These are phyloP conservation scores for Agonopterix alstromeriana DNA, from an alignment of 2,888 invertebrate species.

Conservation along the genomic window DNA sequence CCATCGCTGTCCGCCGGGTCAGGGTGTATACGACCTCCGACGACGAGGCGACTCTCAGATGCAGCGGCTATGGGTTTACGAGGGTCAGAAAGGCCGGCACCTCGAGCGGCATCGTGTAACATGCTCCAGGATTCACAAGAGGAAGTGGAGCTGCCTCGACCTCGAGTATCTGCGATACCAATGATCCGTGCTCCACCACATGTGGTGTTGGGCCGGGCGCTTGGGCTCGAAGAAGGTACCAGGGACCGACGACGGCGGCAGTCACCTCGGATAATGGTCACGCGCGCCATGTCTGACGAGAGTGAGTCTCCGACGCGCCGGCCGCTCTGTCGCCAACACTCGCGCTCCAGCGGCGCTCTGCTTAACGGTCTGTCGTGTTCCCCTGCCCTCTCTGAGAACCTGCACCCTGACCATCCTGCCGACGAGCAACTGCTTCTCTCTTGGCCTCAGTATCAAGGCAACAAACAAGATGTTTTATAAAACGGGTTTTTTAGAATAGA, in stretches of 20 bases:
- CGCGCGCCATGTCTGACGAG: constrained; percentile 84
- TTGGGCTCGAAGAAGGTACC: constrained; percentile 66
- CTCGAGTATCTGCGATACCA: constrained; percentile 62
- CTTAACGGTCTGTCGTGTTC: constrained; percentile 64
- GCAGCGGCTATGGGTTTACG: constrained; percentile 64
- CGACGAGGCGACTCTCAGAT: constrained; percentile 59
- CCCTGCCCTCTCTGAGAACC: constrained; percentile 52
- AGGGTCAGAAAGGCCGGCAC: constrained; percentile 63
- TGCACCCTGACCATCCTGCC: constrained; percentile 39
- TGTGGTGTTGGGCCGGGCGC: constrained; percentile 77
- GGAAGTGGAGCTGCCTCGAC: constrained; percentile 43
- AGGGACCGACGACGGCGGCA: constrained; percentile 61
- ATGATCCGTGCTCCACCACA: constrained; percentile 75
- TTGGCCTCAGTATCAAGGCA: constrained; percentile 65
- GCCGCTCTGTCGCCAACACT: constrained; percentile 65
- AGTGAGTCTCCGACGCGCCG: constrained; percentile 77
- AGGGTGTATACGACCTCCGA: constrained; percentile 59
- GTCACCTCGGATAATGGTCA: constrained; percentile 84
- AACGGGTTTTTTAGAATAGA: constrained; percentile 50
- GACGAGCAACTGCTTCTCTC: constrained; percentile 74
- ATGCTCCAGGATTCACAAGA: constrained; percentile 79
- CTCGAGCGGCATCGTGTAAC: constrained; percentile 82
- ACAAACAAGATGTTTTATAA: constrained; percentile 59
- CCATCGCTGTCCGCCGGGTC: constrained; percentile 81
- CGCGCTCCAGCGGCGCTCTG: constrained; percentile 70